Evolutionary conservation across 2,797 vertebrate species (phyloP).

Genomic region (Muscicapa comitata): DNA sequence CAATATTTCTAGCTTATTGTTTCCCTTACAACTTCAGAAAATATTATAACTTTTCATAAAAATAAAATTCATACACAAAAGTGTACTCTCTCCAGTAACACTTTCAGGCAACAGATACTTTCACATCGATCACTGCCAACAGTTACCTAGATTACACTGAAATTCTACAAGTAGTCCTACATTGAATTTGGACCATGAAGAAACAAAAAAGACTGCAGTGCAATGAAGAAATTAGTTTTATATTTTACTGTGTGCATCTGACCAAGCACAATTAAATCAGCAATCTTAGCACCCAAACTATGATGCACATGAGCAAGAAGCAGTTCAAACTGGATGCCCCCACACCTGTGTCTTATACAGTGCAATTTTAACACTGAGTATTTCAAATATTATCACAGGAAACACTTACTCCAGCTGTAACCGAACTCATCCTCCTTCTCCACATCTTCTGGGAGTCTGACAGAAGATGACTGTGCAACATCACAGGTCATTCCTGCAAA

Average conservation of each 20-base stretch:
- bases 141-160: not conserved
- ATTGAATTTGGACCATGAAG: not conserved
- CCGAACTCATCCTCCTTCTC: constrained; percentile 89
- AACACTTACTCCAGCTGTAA: constrained; percentile 93
- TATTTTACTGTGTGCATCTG: not conserved
- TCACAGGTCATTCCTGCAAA: constrained; percentile 74
- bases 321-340: not conserved
- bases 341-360: not conserved
- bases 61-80: not conserved
- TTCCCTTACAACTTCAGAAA: not conserved
- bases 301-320: not conserved
- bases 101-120: not conserved
- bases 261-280: constrained; percentile 14
- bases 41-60: not conserved
- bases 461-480: constrained; percentile 69
- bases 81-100: not conserved
- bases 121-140: not conserved
- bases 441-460: constrained; percentile 70
- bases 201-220: not conserved
- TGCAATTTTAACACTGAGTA: not conserved
- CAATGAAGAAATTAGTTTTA: not conserved
- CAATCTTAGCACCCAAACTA: not conserved
- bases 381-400: not conserved
- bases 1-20: not conserved
- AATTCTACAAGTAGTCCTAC: not conserved